Percentiles rank a stretch among this genome's conserved stretches.
Conservation (phyloP, 1,140 invertebrate species). For the Leptinotarsa lineolata region DNA sequence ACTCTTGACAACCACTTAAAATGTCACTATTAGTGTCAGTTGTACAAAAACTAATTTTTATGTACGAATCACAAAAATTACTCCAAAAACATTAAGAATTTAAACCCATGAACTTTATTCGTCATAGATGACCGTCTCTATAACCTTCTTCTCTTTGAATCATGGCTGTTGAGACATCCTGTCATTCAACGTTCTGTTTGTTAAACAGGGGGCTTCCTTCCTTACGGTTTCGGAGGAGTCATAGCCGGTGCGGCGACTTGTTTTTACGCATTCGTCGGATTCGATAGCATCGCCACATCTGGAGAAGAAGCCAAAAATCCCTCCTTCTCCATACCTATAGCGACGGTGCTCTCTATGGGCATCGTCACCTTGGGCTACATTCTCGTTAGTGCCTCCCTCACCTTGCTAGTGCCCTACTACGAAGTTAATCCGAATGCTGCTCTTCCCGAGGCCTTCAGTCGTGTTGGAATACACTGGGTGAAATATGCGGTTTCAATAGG, state of each 20-base stretch:
- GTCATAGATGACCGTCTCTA: too few species aligned
- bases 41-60: too few species aligned
- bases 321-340: slow-evolving; percentile 76
- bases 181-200: too few species aligned
- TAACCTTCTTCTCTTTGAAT: too few species aligned
- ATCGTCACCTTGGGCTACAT: slow-evolving; percentile 80
- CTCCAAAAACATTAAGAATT: too few species aligned
- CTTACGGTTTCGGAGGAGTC: slow-evolving; percentile 78
- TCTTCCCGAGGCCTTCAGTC: slow-evolving; percentile 81
- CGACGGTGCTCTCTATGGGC: slow-evolving; percentile 78
- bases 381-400: slow-evolving; percentile 79
- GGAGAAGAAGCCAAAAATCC: slow-evolving; percentile 87
- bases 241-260: slow-evolving; percentile 83
- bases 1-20: too few species aligned
- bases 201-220: slow-evolving; percentile 69
- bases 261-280: slow-evolving; percentile 88
- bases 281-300: slow-evolving; percentile 85
- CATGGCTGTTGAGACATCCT: too few species aligned
- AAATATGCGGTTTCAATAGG: slow-evolving; percentile 87
- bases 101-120: too few species aligned
- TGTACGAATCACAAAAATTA: too few species aligned
- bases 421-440: slow-evolving; percentile 76
- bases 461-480: slow-evolving; percentile 76
- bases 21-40: too few species aligned
- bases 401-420: slow-evolving; percentile 81